Base-by-base conservation (phyloP, 2,113 vertebrate genomes). In the Heliornis fulica region DNA sequence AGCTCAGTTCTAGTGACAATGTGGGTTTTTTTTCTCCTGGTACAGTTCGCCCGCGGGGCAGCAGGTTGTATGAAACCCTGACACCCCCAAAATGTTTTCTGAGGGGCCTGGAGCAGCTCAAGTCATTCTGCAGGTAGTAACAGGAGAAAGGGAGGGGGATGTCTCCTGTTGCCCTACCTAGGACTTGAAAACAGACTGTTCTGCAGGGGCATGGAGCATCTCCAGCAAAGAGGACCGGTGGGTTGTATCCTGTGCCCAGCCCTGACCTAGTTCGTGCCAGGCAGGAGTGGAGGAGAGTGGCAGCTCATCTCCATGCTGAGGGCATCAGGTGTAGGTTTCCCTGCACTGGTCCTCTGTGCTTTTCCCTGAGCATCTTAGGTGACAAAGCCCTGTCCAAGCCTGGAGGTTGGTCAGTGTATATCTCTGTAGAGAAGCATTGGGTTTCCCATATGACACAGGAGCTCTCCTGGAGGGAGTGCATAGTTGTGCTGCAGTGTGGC, bases 371-470 rank as follows among this genome's bases (percentile, higher is more conserved):
- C 46, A 68, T 2, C 9, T 25, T 11, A 25, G 21, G 26, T 34
- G 56, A 32, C 48, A 25, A 7, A 63, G 45, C 38, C 23, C 53
- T 10, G 8, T 2, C 38, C 1, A 1, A 8, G 22, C 7, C 43
- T 14, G 1, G 22, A 43, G 72, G 7, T 11, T 0, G 0, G 23
- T 50, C 2, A 1, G 38, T 25, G 14, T 18, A 3, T 13, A 14
- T 10, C 23, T 72, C 66, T 21, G 1, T 20, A 41, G 16, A 64
- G 41, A 13, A 48, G 2, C 0, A 0, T 0, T 63, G 57, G 20
- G 15, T 40, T 71, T 83, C n/a, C 14, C 21, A n/a, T 23, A 1
- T 14, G 26, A 57, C 9, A 5, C 11, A 0, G 7, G 9, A 43
- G 16, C 22, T 12, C 10, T 60, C 48, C 41, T 72, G 12, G 1